phyloP scores from a whole-genome alignment of 1,140 invertebrate genomes.

The Colletes gigas region DNA sequence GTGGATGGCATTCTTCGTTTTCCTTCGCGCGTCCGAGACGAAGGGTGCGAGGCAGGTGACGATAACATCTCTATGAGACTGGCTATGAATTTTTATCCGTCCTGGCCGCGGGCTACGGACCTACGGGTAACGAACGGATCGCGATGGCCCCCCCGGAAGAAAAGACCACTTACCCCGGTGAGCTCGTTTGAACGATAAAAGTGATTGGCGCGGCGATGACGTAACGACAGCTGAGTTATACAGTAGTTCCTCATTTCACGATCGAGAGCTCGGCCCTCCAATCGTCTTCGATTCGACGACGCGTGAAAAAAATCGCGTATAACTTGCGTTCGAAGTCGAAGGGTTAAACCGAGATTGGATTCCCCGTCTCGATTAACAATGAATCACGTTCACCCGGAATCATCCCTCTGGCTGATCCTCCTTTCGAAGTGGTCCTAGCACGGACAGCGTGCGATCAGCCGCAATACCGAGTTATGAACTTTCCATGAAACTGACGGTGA shows the following conservation, averaged over 20 bases:
- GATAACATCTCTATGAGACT: slow-evolving; percentile 63
- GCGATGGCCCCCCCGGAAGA: slow-evolving; percentile 43
- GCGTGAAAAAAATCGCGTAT: too few species aligned
- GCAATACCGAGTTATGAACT: slow-evolving; percentile 27
- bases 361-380: not conserved
- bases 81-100: slow-evolving; percentile 67
- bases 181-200: slow-evolving; percentile 50
- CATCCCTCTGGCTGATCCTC: not conserved
- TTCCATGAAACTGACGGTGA: not conserved
- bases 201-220: slow-evolving; percentile 52
- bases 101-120: slow-evolving; percentile 43
- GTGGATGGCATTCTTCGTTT: slow-evolving; percentile 59
- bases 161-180: slow-evolving; percentile 42
- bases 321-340: too few species aligned
- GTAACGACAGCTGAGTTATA: slow-evolving; percentile 40
- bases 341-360: too few species aligned
- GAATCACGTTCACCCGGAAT: not conserved
- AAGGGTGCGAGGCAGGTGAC: slow-evolving; percentile 47
- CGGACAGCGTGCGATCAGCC: not conserved
- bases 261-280: not conserved
- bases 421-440: not conserved
- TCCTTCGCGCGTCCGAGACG: slow-evolving; percentile 35
- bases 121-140: slow-evolving; percentile 44
- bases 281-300: too few species aligned
- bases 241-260: too few species aligned